Base-by-base conservation (phyloP, 2,113 vertebrate genomes). In the Notarius quadriscutis region DNA sequence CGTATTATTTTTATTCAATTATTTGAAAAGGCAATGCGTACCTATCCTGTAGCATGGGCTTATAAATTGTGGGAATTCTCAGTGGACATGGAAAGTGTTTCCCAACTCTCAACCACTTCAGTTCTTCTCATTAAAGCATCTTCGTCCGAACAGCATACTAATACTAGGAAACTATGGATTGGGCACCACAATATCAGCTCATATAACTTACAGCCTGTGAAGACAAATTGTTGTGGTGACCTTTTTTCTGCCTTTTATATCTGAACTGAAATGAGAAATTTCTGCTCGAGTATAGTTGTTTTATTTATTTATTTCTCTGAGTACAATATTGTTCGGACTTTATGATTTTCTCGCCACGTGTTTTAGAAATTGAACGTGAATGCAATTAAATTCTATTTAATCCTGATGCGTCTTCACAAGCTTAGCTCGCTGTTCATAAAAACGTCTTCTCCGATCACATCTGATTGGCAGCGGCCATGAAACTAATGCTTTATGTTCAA, bases 301-400 rank as follows among this genome's bases (percentile, higher is more conserved):
- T 65, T 65, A 12, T 18, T 74, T 10, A n/a, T 41, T 41, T 41
- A 34, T 41, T 41, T 4, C 17, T 62, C 34, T 15, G 20, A 71
- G 27, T 55, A 34, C 14, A 34, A 55, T 72, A 57, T 30, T 65
- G 14, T 20, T 11, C 58, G 1, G 4, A 85, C 77, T 58, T 83
- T 58, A 50, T 65, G 18, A 89, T 91, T 92, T 93, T 92, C 53
- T 81, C 75, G 84, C 88, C 88, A 77, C 84, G 85, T 67, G 50
- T 88, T 92, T 82, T 86, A 82, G 87, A 93, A 94, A 95, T 94
- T 89, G 89, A 94, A 91, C 83, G 88, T 92, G 92, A 94, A 94
- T 91, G 84, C 92, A 94, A 94, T 94, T 94, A 93, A 94, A 92
- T 90, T 90, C 90, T 93, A 91, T 93, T 91, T 90, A 92, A 93